Conservation (phyloP, 2,797 vertebrate genomes). For the Falco columbarius region DNA sequence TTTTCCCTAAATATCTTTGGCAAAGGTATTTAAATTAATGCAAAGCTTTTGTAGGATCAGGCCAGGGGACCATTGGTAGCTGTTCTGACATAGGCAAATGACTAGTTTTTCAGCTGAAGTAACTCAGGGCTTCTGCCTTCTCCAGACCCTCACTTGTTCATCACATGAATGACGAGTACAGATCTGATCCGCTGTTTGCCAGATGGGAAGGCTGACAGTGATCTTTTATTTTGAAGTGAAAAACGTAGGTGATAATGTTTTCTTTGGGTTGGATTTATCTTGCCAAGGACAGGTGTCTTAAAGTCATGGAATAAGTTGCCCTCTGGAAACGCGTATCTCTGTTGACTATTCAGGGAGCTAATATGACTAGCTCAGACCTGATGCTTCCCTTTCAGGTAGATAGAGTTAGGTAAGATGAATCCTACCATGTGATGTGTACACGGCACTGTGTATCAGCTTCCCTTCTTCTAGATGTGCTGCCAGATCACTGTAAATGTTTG, state of each 20-base stretch:
- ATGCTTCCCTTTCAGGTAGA: slow-evolving; percentile 53
- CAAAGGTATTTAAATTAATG: neutral
- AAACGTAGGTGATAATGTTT: neutral
- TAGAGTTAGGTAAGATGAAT: slow-evolving; percentile 64
- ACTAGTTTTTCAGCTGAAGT: neutral
- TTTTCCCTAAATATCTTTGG: neutral
- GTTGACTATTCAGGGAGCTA: slow-evolving; percentile 16
- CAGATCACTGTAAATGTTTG: neutral
- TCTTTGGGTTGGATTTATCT: slow-evolving; percentile 3
- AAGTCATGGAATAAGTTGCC: slow-evolving; percentile 63
- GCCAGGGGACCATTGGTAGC: neutral
- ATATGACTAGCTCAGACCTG: slow-evolving; percentile 5
- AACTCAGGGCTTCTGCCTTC: neutral
- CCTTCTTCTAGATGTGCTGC: neutral
- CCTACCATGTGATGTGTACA: neutral
- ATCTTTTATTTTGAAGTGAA: slow-evolving; percentile 6
- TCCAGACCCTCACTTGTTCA: neutral
- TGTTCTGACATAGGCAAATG: neutral
- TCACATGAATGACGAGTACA: neutral
- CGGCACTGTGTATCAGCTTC: slow-evolving; percentile 15
- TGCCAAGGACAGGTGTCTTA: neutral
- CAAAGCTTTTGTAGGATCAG: neutral
- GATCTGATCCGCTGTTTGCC: neutral
- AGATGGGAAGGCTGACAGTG: neutral
- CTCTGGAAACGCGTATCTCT: slow-evolving; percentile 43